Base-by-base conservation (phyloP, 2,797 vertebrate genomes). In the Clamator glandarius region DNA sequence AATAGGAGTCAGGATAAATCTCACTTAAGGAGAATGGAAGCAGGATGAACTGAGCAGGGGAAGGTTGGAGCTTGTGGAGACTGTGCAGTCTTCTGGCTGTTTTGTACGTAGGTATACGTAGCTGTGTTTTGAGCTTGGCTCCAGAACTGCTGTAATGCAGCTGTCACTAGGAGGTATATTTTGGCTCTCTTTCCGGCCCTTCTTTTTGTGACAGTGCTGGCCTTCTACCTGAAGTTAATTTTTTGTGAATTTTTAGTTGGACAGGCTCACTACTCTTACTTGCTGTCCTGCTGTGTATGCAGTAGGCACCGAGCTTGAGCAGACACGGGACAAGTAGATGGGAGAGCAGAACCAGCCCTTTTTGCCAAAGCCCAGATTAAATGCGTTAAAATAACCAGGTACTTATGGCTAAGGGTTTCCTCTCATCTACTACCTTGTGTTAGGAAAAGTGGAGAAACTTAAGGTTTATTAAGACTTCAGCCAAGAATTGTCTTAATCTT, bases 281-380 rank as follows among this genome's bases (percentile, higher is more conserved):
- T 75, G 26, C 25, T 76, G 15, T 87, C 28, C 23, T 33, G 8
- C 44, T 75, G 58, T 5, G 9, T 74, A 20, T 11, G 1, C 26
- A 70, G 52, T 44, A 31, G 41, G 8, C 78, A 24, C 21, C 1
- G 5, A 75, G 58, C 74, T 48, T 50, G 66, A 64, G 61, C 57
- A 82, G 69, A 7, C n/a, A 62, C 5, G 2, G 14, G 13, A 28
- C 3, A 33, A 64, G 42, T 15, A 62, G 0, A 0, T 59, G n/a
- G 51, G 42, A 84, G 33, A 72, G n/a, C 24, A 84, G 84, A 76
- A 92, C 17, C 24, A 82, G 15, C 18, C 5, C 2, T 69, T 89
- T 67, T 62, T 48, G 35, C 51, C 73, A 63, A 63, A 87, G 25
- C 48, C 29, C 28, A 31, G 39, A 59, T 15, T 48, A 68, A 86